These are phyloP conservation scores for Antheraea yamamai DNA, from an alignment of 2,888 invertebrate genomes.

Conservation along the genomic window DNA sequence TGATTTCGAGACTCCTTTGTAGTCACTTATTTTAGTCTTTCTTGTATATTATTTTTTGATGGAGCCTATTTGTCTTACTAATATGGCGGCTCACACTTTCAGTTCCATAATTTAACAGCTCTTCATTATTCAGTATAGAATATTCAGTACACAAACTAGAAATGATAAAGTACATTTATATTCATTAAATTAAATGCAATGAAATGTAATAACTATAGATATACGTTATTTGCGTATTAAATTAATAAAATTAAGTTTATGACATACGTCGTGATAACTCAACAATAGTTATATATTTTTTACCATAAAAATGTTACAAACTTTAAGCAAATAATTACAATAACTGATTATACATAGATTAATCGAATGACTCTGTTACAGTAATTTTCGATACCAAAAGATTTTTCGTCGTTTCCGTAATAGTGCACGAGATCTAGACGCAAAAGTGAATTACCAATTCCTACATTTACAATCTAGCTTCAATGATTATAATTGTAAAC, in stretches of 20 bases:
- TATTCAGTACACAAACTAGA: background rate
- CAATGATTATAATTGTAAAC: slow-evolving; percentile 35
- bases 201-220: background rate
- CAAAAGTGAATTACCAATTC: background rate
- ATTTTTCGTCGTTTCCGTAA: background rate
- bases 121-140: background rate
- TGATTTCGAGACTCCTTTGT: too few relatives aligned
- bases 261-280: background rate
- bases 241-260: background rate
- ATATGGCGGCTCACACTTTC: too few relatives aligned
- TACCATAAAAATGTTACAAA: too few relatives aligned
- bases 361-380: background rate
- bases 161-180: background rate
- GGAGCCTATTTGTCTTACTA: too few relatives aligned
- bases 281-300: background rate
- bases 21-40: too few relatives aligned
- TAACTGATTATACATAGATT: too few relatives aligned
- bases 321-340: too few relatives aligned
- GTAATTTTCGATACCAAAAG: background rate
- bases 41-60: too few relatives aligned
- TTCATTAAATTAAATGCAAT: background rate
- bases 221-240: too few relatives aligned
- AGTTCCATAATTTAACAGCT: too few relatives aligned
- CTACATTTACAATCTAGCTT: slow-evolving; percentile 25
- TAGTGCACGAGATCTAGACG: background rate